Evolutionary conservation across 2,113 vertebrate species (phyloP).

Genomic region (Dromaius novaehollandiae): DNA sequence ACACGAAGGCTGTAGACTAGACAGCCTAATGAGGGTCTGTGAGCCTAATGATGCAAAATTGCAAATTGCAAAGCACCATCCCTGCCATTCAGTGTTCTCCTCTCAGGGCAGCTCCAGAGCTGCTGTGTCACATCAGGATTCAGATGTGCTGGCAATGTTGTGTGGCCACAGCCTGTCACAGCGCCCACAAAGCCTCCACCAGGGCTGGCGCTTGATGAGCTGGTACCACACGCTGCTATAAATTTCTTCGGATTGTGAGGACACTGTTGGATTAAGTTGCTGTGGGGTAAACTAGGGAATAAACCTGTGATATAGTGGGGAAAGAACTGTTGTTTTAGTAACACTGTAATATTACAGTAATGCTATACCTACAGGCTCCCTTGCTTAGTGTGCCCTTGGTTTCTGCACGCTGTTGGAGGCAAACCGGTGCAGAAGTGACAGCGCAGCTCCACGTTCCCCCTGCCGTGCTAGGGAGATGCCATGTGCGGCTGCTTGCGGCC

Average conservation of each 20-base stretch:
- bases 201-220: accelerated
- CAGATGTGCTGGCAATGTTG: not conserved
- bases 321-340: not conserved
- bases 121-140: not conserved
- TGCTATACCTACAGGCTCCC: not conserved
- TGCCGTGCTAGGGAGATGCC: accelerated
- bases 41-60: conserved; percentile 6
- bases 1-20: not conserved
- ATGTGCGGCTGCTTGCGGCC: not conserved
- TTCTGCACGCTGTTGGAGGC: not conserved
- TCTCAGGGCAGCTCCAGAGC: not conserved
- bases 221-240: not conserved
- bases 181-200: not conserved
- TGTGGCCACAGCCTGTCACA: not conserved
- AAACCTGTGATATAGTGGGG: accelerated
- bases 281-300: not conserved
- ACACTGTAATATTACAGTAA: not conserved
- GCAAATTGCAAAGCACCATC: not conserved
- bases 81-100: not conserved
- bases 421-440: accelerated
- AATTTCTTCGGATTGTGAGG: not conserved
- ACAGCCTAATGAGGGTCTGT: not conserved
- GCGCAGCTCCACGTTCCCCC: accelerated
- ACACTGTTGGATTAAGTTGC: not conserved
- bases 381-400: not conserved